Conservation (phyloP, 2,888 invertebrate species). For the Meteorus cinctellus region DNA sequence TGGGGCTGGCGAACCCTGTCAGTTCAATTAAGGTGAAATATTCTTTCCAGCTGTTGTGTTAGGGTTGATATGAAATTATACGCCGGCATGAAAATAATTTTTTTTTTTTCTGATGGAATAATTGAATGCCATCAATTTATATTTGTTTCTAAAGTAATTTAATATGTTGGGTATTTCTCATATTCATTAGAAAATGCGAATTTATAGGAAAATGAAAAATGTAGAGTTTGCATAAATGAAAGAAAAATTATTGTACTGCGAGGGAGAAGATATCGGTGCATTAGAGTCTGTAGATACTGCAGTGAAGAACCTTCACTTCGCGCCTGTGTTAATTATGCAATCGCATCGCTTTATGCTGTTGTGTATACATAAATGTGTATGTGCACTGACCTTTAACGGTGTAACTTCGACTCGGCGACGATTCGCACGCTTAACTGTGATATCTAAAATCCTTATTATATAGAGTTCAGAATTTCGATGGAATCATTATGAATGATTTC, state of each 20-base stretch:
- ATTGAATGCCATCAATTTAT: too few species aligned
- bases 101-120: too few species aligned
- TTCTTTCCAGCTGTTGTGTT: too few species aligned
- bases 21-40: too few species aligned
- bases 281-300: conserved; percentile 32
- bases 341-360: conserved; percentile 27
- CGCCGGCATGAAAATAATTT: too few species aligned
- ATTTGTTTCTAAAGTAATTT: too few species aligned
- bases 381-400: conserved; percentile 54
- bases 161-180: too few species aligned
- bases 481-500: conserved; percentile 13
- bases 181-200: too few species aligned
- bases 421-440: conserved; percentile 39
- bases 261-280: conserved; percentile 20
- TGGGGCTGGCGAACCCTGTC: too few species aligned
- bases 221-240: background rate
- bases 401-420: conserved; percentile 41
- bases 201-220: background rate
- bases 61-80: too few species aligned
- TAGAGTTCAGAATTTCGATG: background rate
- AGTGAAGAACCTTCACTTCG: conserved; percentile 39
- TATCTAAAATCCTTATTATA: conserved; percentile 16
- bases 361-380: conserved; percentile 21
- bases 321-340: conserved; percentile 51
- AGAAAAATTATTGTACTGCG: conserved; percentile 17